Evolutionary conservation across 1,140 invertebrate genomes (phyloP), one percentile per base, ranked within the genome.

Genomic region (Oryctes rhinoceros): DNA sequence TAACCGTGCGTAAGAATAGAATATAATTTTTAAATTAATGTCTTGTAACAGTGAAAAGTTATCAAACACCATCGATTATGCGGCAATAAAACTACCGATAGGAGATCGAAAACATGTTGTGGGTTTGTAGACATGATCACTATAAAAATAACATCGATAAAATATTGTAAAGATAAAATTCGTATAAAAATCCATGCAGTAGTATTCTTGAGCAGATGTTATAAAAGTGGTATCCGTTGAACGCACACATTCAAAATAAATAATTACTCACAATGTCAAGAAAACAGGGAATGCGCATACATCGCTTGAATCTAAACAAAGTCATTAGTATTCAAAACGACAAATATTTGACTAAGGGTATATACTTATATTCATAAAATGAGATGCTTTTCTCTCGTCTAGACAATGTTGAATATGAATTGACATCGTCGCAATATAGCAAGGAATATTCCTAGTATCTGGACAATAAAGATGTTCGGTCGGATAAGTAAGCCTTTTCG

Each of bases 311-410:
- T 62, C 53, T 62, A 62, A 62, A 62, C 53, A 62, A 5, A 62
- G 4, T 62, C 53, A 62, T 62, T 20, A 62, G 53, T 62, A 62
- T 62, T 62, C 53, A 62, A 62, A 62, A 62, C 53, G 3, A 62
- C 53, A 62, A 62, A 62, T 62, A 62, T 62, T 62, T 62, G 53
- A 62, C 7, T 62, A 18, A 62, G 20, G 53, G 53, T 62, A 62
- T 62, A 20, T 62, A 62, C 20, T n/a, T 62, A 62, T 62, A 62
- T 62, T 62, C 53, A 62, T 62, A 62, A 62, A 62, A 62, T 62
- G 20, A 13, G 53, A 62, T 62, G 39, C 53, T 62, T 62, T 20
- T 62, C 53, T 62, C 15, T 62, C 15, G 53, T 62, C 20, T 62
- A 20, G 20, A 62, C 53, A 62, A 62, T 6, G 15, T 62, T 62